A percentile compares a stretch with the other conserved stretches of the same genome.
phyloP scores from a whole-genome alignment of 2,888 invertebrate genomes.

The Phlogophora meticulosa region DNA sequence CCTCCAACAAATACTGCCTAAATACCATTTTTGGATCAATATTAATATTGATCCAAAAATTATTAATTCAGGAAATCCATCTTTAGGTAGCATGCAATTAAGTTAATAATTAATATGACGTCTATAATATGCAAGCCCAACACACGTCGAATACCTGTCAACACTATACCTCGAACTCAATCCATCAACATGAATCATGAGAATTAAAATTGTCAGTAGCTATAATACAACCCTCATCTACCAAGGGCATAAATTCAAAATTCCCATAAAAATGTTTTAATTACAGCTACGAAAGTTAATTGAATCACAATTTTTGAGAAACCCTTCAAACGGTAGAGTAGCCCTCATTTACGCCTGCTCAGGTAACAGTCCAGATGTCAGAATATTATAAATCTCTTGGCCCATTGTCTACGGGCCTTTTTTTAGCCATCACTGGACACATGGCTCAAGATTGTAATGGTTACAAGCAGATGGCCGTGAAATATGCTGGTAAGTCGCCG shows the following conservation, averaged over 20 bases:
- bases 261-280: conserved; percentile 40
- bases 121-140: conserved; percentile 8
- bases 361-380: conserved; percentile 85
- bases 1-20: too few relatives aligned
- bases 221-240: conserved; percentile 4
- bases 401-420: conserved; percentile 82
- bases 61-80: too few relatives aligned
- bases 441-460: conserved; percentile 74
- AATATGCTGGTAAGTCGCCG: conserved; percentile 59
- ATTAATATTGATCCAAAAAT: neutral
- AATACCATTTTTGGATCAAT: too few relatives aligned
- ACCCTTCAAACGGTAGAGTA: conserved; percentile 50
- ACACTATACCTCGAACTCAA: neutral
- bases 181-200: neutral
- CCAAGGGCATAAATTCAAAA: conserved; percentile 22
- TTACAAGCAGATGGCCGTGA: conserved; percentile 75
- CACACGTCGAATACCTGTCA: neutral
- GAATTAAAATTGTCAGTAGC: conserved; percentile 10
- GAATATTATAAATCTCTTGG: conserved; percentile 82
- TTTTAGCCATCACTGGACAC: conserved; percentile 85
- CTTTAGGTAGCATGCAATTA: neutral
- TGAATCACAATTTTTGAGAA: conserved; percentile 60
- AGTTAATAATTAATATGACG: neutral
- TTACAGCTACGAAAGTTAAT: conserved; percentile 48
- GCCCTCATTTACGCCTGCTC: conserved; percentile 69